A percentile compares a stretch with the other conserved stretches of the same genome.
phyloP scores from a whole-genome alignment of 1,140 invertebrate genomes.

The Calliopsis andreniformis region DNA sequence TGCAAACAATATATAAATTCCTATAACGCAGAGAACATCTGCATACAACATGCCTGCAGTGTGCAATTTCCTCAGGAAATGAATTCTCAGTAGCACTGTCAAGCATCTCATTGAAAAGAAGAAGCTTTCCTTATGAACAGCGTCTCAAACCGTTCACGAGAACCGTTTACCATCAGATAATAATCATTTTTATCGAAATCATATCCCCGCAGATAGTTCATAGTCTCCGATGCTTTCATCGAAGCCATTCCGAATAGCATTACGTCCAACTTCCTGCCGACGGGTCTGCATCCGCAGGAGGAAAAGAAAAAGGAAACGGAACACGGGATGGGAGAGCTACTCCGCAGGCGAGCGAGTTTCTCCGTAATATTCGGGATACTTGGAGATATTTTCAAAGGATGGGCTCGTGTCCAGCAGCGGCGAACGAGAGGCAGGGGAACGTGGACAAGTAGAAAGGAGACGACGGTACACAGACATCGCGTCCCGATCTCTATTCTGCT shows the following conservation, averaged over 20 bases:
- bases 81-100: neutral
- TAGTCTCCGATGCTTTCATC: conserved; percentile 26
- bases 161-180: neutral
- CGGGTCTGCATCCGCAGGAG: conserved; percentile 33
- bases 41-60: too few relatives aligned
- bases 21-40: too few relatives aligned
- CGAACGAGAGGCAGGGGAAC: neutral
- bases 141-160: neutral
- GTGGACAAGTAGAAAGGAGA: neutral
- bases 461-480: conserved; percentile 66
- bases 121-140: too few relatives aligned
- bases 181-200: conserved; percentile 14
- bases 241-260: conserved; percentile 29
- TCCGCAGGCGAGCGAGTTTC: conserved; percentile 53
- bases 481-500: conserved; percentile 70
- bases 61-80: neutral
- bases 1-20: too few relatives aligned
- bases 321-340: conserved; percentile 22
- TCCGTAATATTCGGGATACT: conserved; percentile 67
- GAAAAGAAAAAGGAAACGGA: conserved; percentile 34
- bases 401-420: conserved; percentile 69
- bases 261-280: conserved; percentile 27
- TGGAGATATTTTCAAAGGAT: conserved; percentile 71
- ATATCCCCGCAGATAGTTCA: neutral
- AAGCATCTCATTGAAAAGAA: too few relatives aligned